Percentiles rank a stretch among this genome's conserved stretches.
Conservation (phyloP, 2,888 invertebrate genomes). For the Drosophila quinaria region DNA sequence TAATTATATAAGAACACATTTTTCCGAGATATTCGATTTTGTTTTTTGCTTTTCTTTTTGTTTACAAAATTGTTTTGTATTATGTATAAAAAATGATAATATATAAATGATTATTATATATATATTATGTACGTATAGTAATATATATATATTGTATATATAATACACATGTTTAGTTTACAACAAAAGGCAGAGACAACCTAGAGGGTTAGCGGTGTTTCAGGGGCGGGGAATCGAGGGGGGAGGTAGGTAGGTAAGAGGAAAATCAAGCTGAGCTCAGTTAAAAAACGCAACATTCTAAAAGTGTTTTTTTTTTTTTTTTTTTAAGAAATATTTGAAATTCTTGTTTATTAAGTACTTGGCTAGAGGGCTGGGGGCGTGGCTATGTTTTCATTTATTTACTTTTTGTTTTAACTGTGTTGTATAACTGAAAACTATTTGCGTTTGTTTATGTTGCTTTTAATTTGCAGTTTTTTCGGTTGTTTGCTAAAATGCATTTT, state of each 20-base stretch:
- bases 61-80: conserved; percentile 51
- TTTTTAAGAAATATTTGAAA: not conserved
- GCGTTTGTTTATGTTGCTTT: conserved; percentile 9
- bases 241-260: conserved; percentile 2
- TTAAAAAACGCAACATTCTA: conserved; percentile 8
- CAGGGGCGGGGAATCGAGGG: conserved; percentile 13
- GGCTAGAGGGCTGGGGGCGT: conserved; percentile 45
- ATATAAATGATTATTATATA: conserved; percentile 37
- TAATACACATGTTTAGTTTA: conserved; percentile 73
- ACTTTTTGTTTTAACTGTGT: conserved; percentile 19
- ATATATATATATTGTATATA: conserved; percentile 64
- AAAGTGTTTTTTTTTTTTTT: not conserved
- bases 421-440: conserved; percentile 43
- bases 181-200: conserved; percentile 79
- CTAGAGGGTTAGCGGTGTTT: conserved; percentile 62
- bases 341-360: conserved; percentile 50
- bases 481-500: conserved; percentile 59
- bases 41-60: conserved; percentile 27
- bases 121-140: conserved; percentile 36
- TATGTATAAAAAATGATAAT: conserved; percentile 62
- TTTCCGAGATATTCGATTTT: conserved; percentile 78
- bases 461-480: conserved; percentile 14
- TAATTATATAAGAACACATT: conserved; percentile 78
- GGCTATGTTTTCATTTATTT: conserved; percentile 23
- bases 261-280: conserved; percentile 48